These are phyloP conservation scores for Tetraodon nigroviridis DNA, from an alignment of 2,113 vertebrate genomes.

Conservation along the genomic window DNA sequence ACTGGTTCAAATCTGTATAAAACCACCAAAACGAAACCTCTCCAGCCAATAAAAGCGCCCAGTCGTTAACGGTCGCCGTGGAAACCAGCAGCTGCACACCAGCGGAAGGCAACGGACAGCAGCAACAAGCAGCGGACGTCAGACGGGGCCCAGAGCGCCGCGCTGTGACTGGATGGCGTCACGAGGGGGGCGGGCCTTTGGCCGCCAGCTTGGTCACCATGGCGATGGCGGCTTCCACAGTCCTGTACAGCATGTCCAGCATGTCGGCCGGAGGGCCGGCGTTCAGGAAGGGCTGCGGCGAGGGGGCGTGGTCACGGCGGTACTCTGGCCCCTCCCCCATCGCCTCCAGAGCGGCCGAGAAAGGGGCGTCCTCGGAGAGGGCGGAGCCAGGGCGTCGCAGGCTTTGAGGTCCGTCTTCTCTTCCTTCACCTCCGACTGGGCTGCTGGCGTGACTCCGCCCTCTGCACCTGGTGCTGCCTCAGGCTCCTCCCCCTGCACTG, in stretches of 20 bases:
- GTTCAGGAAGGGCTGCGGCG: conserved; percentile 75
- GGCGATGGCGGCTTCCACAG: conserved; percentile 92
- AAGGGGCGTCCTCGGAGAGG: conserved; percentile 79
- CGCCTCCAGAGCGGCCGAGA: conserved; percentile 78
- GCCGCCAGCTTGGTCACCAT: conserved; percentile 89
- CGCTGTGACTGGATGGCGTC: conserved; percentile 76
- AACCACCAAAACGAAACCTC: conserved; percentile 55
- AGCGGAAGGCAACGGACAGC: conserved; percentile 54
- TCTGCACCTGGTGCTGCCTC: conserved; percentile 41
- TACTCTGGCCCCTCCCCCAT: conserved; percentile 77
- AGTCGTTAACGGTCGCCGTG: conserved; percentile 63
- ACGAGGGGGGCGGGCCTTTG: conserved; percentile 88
- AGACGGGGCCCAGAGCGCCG: no score
- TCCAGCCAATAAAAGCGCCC: background rate
- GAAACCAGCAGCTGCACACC: conserved; percentile 34
- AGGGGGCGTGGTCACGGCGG: conserved; percentile 78
- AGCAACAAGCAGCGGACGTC: conserved; percentile 65
- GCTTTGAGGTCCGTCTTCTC: conserved; percentile 76
- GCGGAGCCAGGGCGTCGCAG: conserved; percentile 43
- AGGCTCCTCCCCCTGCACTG: conserved; percentile 64
- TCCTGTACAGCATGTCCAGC: conserved; percentile 95
- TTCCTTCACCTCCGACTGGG: conserved; percentile 47
- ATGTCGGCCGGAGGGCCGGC: conserved; percentile 84
- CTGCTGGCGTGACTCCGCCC: background rate
- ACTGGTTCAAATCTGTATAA: conserved; percentile 85